Conservation (phyloP, 2,888 invertebrate species). For the Copidosoma aretas region DNA sequence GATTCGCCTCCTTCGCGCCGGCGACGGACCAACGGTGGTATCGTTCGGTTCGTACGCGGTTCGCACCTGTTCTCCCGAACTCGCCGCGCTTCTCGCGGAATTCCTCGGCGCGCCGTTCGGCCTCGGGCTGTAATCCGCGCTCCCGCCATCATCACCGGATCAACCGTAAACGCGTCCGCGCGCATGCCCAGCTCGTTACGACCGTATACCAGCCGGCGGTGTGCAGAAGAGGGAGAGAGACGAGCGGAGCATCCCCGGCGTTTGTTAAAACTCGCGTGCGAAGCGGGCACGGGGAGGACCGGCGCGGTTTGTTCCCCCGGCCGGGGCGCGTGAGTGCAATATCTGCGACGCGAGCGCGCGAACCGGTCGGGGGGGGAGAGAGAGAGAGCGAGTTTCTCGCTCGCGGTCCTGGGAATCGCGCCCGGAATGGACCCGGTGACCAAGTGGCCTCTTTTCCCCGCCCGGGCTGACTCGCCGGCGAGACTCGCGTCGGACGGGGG, state of each 20-base stretch:
- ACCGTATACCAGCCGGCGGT: not conserved
- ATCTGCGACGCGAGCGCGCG: constrained; percentile 10
- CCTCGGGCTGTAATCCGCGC: constrained; percentile 1
- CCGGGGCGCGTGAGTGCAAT: constrained; percentile 7
- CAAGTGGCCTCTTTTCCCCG: constrained; percentile 60
- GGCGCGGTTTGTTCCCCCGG: constrained; percentile 18
- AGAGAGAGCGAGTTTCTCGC: constrained; percentile 51
- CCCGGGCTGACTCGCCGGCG: constrained; percentile 36
- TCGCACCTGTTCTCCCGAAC: no score
- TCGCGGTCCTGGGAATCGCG: constrained; percentile 57
- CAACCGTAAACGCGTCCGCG: not conserved
- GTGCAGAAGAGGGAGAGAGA: not conserved
- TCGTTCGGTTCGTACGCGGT: no score
- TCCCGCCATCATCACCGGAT: no score
- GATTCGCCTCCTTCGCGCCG: no score
- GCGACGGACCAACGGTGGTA: no score
- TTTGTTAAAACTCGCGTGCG: not conserved
- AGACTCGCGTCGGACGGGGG: no score
- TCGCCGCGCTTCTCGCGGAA: no score
- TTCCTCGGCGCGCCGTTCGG: not conserved
- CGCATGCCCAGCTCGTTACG: not conserved
- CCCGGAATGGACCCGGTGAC: constrained; percentile 60
- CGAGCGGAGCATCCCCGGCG: no score
- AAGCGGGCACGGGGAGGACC: no score
- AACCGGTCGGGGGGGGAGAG: constrained; percentile 29